Conservation (phyloP, 1,140 invertebrate genomes). For the Brachionus rubens region DNA sequence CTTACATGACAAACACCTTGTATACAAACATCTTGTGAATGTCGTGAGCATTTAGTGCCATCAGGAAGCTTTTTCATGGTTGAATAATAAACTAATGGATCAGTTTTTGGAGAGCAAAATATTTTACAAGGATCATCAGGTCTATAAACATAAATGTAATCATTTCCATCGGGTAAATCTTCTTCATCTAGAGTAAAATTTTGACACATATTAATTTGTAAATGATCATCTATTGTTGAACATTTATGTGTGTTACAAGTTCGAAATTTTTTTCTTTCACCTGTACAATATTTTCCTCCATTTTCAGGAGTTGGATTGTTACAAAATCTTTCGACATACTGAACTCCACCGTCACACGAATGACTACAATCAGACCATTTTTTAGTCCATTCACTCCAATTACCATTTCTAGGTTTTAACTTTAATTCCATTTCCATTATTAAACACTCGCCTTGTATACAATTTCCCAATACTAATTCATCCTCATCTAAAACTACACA, state of each 20-base stretch:
- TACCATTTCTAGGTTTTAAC: neutral
- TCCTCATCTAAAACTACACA: neutral
- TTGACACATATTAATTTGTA: slow-evolving; percentile 21
- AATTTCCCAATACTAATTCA: slow-evolving; percentile 64
- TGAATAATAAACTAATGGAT: neutral
- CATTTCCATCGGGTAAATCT: neutral
- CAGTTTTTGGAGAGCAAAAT: neutral
- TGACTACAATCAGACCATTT: slow-evolving; percentile 20
- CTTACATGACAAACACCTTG: slow-evolving; percentile 75
- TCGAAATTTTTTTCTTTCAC: slow-evolving; percentile 71
- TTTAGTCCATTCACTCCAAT: slow-evolving; percentile 25
- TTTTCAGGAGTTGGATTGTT: slow-evolving; percentile 59
- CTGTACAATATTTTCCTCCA: slow-evolving; percentile 73
- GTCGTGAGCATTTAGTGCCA: slow-evolving; percentile 78
- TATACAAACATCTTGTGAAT: slow-evolving; percentile 74
- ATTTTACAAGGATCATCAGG: slow-evolving; percentile 1
- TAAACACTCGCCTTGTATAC: slow-evolving; percentile 76
- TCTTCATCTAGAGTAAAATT: neutral
- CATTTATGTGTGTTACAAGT: slow-evolving; percentile 61
- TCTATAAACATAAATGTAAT: neutral
- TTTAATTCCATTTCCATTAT: slow-evolving; percentile 53
- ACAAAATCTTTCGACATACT: slow-evolving; percentile 3
- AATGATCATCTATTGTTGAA: slow-evolving; percentile 3
- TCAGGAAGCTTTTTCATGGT: slow-evolving; percentile 62
- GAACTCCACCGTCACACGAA: slow-evolving; percentile 36